Evolutionary conservation across 2,113 vertebrate species (phyloP), one percentile per base, ranked within the genome.

Genomic region (Fregata magnificens): DNA sequence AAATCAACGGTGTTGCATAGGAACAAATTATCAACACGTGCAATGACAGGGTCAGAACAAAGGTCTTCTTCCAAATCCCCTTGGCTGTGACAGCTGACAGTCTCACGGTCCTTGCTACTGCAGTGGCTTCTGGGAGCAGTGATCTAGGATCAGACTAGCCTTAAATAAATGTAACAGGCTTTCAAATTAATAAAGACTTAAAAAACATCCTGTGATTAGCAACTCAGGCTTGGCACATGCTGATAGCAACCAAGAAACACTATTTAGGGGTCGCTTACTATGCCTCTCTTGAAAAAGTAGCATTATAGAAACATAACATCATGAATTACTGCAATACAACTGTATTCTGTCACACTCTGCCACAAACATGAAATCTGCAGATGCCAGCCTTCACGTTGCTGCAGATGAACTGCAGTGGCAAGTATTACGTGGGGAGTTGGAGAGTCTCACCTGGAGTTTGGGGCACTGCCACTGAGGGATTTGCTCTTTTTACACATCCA

Each of bases 371-470:
- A 59, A 52, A 58, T n/a, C 32, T 56, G 34, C 40, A 77, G 71
- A 18, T 16, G 4, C 34, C 66, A 80, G 66, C 36, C n/a, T 32
- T 49, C 6, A 0, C 1, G 1, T 13, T 61, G 65, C 36, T 45
- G 62, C 0, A 2, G 78, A 52, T 40, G 31, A 89, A 11, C 36
- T 21, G 55, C 5, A 9, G 58, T 16, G 32, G 19, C 42, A 74
- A 2, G 0, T 18, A 25, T 44, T 47, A 56, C 0, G 0, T 19
- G 21, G 24, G 22, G 50, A 88, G 19, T 2, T 49, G 9, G 25
- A 85, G 38, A 88, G 31, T 11, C 50, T 81, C 59, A 15, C 28
- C 17, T 0, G 3, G 67, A 62, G 17, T 53, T 9, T 62, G 67
- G 15, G 49, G 42, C 45, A 45, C 52, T 73, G 14, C 42, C 7